These are phyloP conservation scores for Branchinecta lynchi DNA, from an alignment of 1,140 invertebrate species.

Conservation along the genomic window DNA sequence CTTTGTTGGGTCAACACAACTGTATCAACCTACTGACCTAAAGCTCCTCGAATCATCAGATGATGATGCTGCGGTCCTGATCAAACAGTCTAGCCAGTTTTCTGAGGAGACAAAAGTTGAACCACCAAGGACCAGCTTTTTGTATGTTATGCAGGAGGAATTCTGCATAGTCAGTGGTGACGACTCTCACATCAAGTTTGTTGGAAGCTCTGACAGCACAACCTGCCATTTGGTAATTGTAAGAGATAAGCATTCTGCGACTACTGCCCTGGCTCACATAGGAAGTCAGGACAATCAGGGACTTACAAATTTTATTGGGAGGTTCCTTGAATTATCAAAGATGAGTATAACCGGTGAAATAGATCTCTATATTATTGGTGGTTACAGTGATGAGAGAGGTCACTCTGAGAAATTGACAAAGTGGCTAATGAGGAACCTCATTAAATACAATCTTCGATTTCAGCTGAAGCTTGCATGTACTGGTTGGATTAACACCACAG, in stretches of 20 bases:
- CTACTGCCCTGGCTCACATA: not conserved
- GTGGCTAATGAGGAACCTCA: not conserved
- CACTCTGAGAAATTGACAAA: not conserved
- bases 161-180: not conserved
- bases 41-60: too few species aligned
- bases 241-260: not conserved
- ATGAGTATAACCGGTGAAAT: not conserved
- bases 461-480: not conserved
- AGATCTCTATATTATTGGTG: not conserved
- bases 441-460: not conserved
- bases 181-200: not conserved
- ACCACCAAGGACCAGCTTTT: not conserved
- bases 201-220: not conserved
- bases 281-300: not conserved
- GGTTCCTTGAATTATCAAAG: not conserved
- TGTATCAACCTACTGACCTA: too few species aligned
- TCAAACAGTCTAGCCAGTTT: too few species aligned
- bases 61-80: too few species aligned
- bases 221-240: not conserved
- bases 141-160: slow-evolving; percentile 3
- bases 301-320: not conserved
- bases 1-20: too few species aligned
- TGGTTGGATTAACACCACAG: not conserved
- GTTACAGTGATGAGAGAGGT: not conserved
- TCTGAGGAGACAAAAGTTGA: not conserved